phyloP scores from a whole-genome alignment of 2,113 vertebrate species.

The Trichechus manatus region DNA sequence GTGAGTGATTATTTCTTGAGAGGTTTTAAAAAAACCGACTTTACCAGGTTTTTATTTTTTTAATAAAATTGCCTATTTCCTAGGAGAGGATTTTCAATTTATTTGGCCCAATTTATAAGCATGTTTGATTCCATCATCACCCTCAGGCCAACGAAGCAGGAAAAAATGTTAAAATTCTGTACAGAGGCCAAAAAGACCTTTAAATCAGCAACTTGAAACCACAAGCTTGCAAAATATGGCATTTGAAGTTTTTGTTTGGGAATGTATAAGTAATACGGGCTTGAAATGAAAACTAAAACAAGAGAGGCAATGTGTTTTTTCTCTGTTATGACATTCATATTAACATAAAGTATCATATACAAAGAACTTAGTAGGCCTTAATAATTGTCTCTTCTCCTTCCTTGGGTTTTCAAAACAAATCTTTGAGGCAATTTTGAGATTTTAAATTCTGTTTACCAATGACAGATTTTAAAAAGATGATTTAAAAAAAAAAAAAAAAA shows the following conservation, averaged over 20 bases:
- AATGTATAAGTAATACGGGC: slow-evolving; percentile 66
- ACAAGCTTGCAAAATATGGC: slow-evolving; percentile 67
- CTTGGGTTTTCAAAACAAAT: slow-evolving; percentile 30
- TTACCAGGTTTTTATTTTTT: slow-evolving; percentile 40
- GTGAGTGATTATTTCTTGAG: neutral
- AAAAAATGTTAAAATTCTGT: slow-evolving; percentile 82
- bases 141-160: slow-evolving; percentile 73
- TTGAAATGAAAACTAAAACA: slow-evolving; percentile 76
- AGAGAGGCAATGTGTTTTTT: neutral
- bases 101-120: slow-evolving; percentile 59
- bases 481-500: slow-evolving; percentile 67
- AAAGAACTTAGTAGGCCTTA: neutral
- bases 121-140: slow-evolving; percentile 65
- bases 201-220: slow-evolving; percentile 86
- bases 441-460: slow-evolving; percentile 79
- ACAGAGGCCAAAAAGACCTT: slow-evolving; percentile 85
- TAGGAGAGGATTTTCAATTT: slow-evolving; percentile 51
- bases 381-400: neutral
- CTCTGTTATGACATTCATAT: neutral
- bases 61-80: neutral
- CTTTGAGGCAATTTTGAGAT: slow-evolving; percentile 70
- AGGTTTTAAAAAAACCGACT: neutral
- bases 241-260: slow-evolving; percentile 84
- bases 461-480: slow-evolving; percentile 82
- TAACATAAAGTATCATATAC: neutral